Percentiles rank a stretch among this genome's conserved stretches.
These are phyloP conservation scores for Caloenas nicobarica DNA, from an alignment of 2,113 vertebrate species.

Conservation along the genomic window DNA sequence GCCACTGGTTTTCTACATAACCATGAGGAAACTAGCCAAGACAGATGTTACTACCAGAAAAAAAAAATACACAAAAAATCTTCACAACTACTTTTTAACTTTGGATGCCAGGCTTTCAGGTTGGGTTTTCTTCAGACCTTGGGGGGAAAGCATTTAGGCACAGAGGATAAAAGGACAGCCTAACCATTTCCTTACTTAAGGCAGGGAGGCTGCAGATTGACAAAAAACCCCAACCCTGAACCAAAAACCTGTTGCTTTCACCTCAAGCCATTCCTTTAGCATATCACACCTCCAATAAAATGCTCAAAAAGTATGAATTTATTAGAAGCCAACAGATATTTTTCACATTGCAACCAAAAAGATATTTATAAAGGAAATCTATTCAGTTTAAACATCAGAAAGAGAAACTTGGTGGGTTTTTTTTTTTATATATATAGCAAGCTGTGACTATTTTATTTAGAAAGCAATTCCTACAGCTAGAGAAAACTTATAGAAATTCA, in stretches of 20 bases:
- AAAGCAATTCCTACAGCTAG: neutral
- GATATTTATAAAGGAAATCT: neutral
- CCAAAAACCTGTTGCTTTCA: neutral
- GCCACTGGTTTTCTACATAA: too few species aligned
- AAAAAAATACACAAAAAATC: too few species aligned
- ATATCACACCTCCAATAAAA: neutral
- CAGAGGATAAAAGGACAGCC: neutral
- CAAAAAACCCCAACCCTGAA: rapidly evolving
- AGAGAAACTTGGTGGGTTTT: neutral
- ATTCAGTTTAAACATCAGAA: neutral
- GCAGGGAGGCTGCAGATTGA: neutral
- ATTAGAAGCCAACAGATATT: neutral
- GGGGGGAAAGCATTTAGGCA: neutral
- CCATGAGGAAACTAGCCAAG: too few species aligned
- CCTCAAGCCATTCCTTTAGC: neutral
- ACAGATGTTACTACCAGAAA: too few species aligned
- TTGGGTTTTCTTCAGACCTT: neutral
- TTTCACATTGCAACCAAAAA: neutral
- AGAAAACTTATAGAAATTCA: neutral
- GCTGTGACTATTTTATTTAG: neutral
- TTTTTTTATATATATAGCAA: neutral
- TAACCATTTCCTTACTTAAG: neutral
- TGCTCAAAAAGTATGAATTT: neutral
- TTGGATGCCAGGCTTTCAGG: neutral
- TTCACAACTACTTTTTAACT: neutral